Evolutionary conservation across 2,797 vertebrate species (phyloP).

Genomic region (Lepus oiostolus): DNA sequence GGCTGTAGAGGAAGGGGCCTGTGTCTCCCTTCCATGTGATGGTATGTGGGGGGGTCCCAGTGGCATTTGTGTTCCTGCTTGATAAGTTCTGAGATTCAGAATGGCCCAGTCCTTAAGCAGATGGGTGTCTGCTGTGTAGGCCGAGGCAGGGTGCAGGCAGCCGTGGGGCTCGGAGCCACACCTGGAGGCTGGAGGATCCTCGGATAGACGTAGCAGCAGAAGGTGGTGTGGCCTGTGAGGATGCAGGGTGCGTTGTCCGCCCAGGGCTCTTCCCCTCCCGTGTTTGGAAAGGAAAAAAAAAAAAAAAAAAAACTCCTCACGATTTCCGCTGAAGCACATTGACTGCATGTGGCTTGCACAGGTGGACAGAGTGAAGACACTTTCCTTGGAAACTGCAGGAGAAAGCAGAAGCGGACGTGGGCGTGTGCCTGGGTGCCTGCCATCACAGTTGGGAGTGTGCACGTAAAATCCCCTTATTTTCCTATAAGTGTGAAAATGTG

Average conservation of each 20-base stretch:
- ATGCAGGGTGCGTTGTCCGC: neutral
- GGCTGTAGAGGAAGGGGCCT: neutral
- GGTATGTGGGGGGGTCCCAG: too few species aligned
- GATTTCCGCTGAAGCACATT: neutral
- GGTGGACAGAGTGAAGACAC: neutral
- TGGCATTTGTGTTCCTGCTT: neutral
- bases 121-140: rapidly evolving
- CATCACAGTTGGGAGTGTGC: neutral
- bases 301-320: neutral
- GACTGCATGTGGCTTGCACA: neutral
- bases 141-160: neutral
- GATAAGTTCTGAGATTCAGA: neutral
- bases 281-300: neutral
- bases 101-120: rapidly evolving
- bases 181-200: too few species aligned
- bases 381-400: slow-evolving; percentile 4
- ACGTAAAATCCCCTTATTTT: neutral
- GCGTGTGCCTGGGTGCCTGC: neutral
- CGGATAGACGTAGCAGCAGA: neutral
- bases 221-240: neutral
- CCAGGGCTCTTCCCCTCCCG: neutral
- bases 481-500: neutral
- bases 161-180: neutral
- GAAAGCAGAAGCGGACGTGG: neutral
- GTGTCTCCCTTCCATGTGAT: neutral